Base-by-base conservation (phyloP, 2,888 invertebrate genomes). In the Standfussiana lucernea region DNA sequence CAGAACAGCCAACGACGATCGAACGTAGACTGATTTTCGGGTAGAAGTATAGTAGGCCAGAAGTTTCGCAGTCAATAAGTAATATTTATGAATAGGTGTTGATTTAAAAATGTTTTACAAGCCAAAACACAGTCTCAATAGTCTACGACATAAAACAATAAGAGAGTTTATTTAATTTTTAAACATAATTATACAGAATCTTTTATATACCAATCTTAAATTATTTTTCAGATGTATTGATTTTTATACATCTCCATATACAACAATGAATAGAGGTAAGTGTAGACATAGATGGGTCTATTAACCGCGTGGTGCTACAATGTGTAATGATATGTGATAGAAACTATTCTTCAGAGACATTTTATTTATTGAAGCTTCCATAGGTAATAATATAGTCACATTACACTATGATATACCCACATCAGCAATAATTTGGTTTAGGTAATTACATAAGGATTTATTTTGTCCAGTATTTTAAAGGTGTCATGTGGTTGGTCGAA, bases 241-340 rank as follows among this genome's bases (percentile, higher is more conserved):
- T 95, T 96, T 96, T 96, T 96, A 95, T 96, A 96, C 95, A 94
- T 94, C 95, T 94, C 95, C 95, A 95, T 96, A 95, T 96, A 96
- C 96, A 96, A 95, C 92, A 94, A 92, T 94, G 94, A 95, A 95
- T 96, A 96, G 93, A 93, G 95, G 95, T 96, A 96, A 96, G 96
- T 93, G 95, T 96, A 92, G 92, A 89, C 89, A 94, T 96, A 96
- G 96, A 95, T 95, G 96, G 96, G 95, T 96, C 96, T 96, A 95
- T 95, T 96, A 96, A 96, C 95, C 91, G 96, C 94, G 96, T 96
- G 96, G 96, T 96, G 96, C 96, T 96, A 96, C 95, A 96, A 92
- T 91, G 95, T 95, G 96, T 95, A 96, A 96, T 91, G 96, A 96
- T 94, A 96, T 96, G 96, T 96, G 96, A 96, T 96, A 96, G 95